Evolutionary conservation across 2,113 vertebrate species (phyloP).

Genomic region (Arothron firmamentum): DNA sequence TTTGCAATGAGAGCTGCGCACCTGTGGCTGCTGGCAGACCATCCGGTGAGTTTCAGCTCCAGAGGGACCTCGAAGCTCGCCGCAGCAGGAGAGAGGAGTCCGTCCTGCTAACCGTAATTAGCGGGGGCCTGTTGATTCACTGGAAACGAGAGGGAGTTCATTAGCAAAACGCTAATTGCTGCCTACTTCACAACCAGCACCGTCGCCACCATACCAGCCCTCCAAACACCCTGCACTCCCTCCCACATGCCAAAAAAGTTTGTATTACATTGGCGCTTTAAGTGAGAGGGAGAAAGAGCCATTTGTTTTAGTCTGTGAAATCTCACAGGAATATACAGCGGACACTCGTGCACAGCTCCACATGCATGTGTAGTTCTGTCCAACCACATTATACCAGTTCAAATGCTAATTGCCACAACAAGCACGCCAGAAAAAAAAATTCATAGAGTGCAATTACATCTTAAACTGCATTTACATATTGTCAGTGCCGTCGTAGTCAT

Average conservation of each 20-base stretch:
- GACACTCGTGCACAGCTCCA: too few species aligned
- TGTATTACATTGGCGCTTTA: constrained; percentile 44
- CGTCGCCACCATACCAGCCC: constrained; percentile 48
- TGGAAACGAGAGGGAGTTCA: constrained; percentile 80
- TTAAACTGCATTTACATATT: too few species aligned
- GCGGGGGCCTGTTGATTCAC: constrained; percentile 78
- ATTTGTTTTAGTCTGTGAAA: too few species aligned
- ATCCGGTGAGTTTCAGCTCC: constrained; percentile 59
- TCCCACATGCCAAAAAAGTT: constrained; percentile 42
- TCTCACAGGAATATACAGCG: too few species aligned
- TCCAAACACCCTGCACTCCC: constrained; percentile 17
- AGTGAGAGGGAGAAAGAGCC: neutral
- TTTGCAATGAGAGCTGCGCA: constrained; percentile 59
- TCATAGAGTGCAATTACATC: too few species aligned
- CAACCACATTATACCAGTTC: too few species aligned
- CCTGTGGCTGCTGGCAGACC: constrained; percentile 74
- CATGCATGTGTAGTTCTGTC: too few species aligned
- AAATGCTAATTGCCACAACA: too few species aligned
- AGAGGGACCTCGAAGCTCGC: constrained; percentile 65
- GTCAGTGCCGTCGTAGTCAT: too few species aligned
- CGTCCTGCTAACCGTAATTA: constrained; percentile 78
- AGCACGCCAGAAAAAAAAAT: neutral
- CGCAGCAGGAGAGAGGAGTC: constrained; percentile 70
- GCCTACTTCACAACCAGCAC: constrained; percentile 63
- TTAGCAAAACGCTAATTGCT: constrained; percentile 77